Evolutionary conservation across 2,888 invertebrate species (phyloP).

Genomic region (Ennomos quercinarius): DNA sequence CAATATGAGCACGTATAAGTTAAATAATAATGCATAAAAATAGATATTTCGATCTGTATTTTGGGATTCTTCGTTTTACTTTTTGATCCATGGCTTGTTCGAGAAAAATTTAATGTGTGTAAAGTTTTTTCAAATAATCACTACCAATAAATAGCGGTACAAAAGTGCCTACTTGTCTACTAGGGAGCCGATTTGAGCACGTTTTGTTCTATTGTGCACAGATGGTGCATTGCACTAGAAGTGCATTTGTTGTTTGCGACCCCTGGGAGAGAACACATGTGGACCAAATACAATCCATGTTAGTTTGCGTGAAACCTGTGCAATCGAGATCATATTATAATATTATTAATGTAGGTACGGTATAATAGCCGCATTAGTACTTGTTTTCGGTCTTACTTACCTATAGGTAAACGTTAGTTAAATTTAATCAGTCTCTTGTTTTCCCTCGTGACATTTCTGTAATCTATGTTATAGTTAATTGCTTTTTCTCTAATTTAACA

Average conservation of each 20-base stretch:
- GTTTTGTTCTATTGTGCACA: constrained; percentile 63
- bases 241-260: constrained; percentile 49
- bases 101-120: no score
- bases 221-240: constrained; percentile 60
- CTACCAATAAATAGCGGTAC: no score
- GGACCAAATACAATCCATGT: constrained; percentile 34
- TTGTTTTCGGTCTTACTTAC: not conserved
- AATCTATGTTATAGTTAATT: no score
- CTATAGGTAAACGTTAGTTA: not conserved
- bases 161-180: not conserved
- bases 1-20: no score
- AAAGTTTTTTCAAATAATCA: not conserved
- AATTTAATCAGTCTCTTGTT: no score
- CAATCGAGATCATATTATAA: not conserved
- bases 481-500: no score
- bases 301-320: constrained; percentile 4
- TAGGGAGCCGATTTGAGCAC: constrained; percentile 39
- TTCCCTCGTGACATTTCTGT: no score
- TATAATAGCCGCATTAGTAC: not conserved
- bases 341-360: not conserved
- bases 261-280: constrained; percentile 53
- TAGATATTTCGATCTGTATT: no score
- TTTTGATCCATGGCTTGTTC: no score
- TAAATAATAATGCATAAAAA: no score
- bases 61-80: no score